Evolutionary conservation across 2,797 vertebrate genomes (phyloP).

Genomic region (Emydoidea blandingii): DNA sequence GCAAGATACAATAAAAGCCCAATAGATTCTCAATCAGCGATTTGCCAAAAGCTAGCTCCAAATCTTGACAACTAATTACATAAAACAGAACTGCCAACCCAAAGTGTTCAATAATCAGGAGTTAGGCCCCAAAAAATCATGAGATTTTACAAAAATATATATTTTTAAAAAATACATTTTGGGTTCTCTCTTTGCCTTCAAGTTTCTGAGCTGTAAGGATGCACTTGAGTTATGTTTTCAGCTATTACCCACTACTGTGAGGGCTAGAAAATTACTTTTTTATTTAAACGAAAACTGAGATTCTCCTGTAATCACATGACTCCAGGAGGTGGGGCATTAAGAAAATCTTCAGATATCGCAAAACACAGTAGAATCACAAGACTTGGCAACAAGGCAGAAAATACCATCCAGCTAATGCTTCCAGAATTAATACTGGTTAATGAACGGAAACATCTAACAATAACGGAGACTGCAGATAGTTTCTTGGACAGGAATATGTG

Average conservation of each 20-base stretch:
- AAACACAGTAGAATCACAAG: slow-evolving; percentile 9
- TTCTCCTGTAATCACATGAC: slow-evolving; percentile 38
- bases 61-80: slow-evolving; percentile 20
- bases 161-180: not conserved
- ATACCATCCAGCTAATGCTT: slow-evolving; percentile 30
- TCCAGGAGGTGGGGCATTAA: not conserved
- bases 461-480: not conserved
- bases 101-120: slow-evolving; percentile 28
- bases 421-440: slow-evolving; percentile 44
- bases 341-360: slow-evolving; percentile 39
- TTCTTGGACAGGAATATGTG: not conserved
- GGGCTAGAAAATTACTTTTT: slow-evolving; percentile 18
- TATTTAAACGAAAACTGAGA: slow-evolving; percentile 9
- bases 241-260: not conserved
- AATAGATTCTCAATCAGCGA: not conserved
- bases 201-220: slow-evolving; percentile 30
- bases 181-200: slow-evolving; percentile 8
- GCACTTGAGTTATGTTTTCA: slow-evolving; percentile 7
- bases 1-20: not conserved
- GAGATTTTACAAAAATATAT: slow-evolving; percentile 13
- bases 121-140: not conserved
- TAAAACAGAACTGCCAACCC: slow-evolving; percentile 52
- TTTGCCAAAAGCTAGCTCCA: not conserved
- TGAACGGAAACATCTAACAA: not conserved
- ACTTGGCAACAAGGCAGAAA: not conserved